These are phyloP conservation scores for Belonocnema kinseyi DNA, from an alignment of 1,140 invertebrate species.

Conservation along the genomic window DNA sequence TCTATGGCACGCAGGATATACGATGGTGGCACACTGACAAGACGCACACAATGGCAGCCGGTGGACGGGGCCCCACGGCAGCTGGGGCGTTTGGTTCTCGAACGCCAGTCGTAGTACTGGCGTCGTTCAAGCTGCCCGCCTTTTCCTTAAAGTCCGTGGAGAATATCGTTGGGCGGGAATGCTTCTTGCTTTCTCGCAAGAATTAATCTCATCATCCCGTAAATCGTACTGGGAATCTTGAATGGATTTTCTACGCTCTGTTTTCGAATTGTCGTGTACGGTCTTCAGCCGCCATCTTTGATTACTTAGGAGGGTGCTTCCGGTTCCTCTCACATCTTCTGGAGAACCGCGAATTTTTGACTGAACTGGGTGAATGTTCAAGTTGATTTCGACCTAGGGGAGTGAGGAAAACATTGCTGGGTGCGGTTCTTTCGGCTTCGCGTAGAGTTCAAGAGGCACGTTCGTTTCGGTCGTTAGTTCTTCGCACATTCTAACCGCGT, in stretches of 20 bases:
- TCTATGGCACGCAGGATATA: slow-evolving; percentile 40
- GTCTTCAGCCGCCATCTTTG: slow-evolving; percentile 30
- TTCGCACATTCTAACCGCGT: neutral
- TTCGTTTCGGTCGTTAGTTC: neutral
- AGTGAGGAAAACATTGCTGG: neutral
- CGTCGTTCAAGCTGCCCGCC: slow-evolving; percentile 68
- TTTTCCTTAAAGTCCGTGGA: slow-evolving; percentile 54
- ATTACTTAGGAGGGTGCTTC: neutral
- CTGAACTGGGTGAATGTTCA: neutral
- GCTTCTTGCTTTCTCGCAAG: slow-evolving; percentile 33
- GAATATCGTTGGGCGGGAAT: slow-evolving; percentile 37
- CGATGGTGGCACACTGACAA: slow-evolving; percentile 49
- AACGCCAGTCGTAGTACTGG: slow-evolving; percentile 68
- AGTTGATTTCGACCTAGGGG: neutral
- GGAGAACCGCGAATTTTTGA: slow-evolving; percentile 4
- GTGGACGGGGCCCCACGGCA: slow-evolving; percentile 62
- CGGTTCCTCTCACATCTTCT: neutral
- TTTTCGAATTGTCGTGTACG: neutral
- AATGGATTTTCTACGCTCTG: slow-evolving; percentile 31
- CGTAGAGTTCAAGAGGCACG: neutral
- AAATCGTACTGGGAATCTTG: neutral
- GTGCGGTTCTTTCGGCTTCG: neutral
- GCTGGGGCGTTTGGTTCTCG: slow-evolving; percentile 59
- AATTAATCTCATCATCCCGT: slow-evolving; percentile 29
- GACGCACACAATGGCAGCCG: slow-evolving; percentile 52